These are phyloP conservation scores for Nymphalis c-album DNA, from an alignment of 2,888 invertebrate species.

Conservation along the genomic window DNA sequence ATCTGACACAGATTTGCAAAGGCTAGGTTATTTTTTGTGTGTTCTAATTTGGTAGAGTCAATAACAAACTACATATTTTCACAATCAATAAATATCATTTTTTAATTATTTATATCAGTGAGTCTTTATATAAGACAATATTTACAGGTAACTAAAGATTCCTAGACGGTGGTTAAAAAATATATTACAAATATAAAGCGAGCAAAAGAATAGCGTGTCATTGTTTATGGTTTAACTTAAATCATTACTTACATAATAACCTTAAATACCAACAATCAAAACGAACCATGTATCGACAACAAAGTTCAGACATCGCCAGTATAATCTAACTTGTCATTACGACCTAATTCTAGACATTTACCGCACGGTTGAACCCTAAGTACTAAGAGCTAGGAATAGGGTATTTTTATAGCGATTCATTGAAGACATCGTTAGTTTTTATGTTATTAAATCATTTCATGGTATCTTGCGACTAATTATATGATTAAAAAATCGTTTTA, in stretches of 20 bases:
- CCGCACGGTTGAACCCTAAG: conserved; percentile 56
- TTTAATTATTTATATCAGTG: no score
- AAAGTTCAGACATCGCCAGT: conserved; percentile 24
- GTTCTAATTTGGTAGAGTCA: not conserved
- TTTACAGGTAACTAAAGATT: no score
- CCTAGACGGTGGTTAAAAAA: no score
- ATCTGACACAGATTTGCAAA: conserved; percentile 10
- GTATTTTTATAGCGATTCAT: conserved; percentile 38
- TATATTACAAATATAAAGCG: no score
- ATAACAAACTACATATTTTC: not conserved
- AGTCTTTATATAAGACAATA: no score
- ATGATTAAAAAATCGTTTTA: conserved; percentile 3
- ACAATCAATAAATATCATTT: not conserved
- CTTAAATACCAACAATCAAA: not conserved
- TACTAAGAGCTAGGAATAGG: conserved; percentile 44
- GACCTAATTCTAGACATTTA: conserved; percentile 54
- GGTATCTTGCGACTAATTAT: conserved; percentile 49
- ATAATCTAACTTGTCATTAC: conserved; percentile 39
- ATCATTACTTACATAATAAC: not conserved
- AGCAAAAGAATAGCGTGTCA: no score
- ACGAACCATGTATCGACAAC: conserved; percentile 2
- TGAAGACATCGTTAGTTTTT: conserved; percentile 33
- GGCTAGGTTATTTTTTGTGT: not conserved
- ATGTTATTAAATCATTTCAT: conserved; percentile 55
- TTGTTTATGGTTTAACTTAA: no score